Base-by-base conservation (phyloP, 2,113 vertebrate species). In the Cyprinodon brontotheroides region DNA sequence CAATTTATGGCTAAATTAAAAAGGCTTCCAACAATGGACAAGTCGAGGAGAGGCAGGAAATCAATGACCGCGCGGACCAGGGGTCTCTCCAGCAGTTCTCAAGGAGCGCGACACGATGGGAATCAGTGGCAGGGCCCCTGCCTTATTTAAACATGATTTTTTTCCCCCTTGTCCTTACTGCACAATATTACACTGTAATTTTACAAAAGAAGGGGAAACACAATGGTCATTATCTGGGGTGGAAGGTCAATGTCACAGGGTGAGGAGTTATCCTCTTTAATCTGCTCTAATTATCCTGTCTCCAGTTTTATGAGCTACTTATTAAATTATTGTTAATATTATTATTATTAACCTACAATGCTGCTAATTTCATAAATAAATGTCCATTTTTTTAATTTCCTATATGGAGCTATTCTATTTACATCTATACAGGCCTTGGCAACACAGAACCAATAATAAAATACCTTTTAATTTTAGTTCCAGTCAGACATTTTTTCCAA, bases 1-100 rank as follows among this genome's bases (percentile, higher is more conserved):
- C 96, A 97, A 99, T 98, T 98, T 98, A 97, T 98, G 95, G 96
- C 96, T 96, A 97, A 98, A 98, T 97, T 96, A 96, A 97, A 97
- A 96, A 94, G 94, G 79, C 72, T 93, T 92, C 91, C 94, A 94
- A 96, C 95, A 96, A 97, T 96, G 95, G 95, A 93, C 92, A 92
- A 95, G 94, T 90, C 89, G 91, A 93, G 95, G 93, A 93, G 94
- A 94, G 95, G 94, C 96, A 96, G 95, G 95, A 96, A 96, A 96
- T 95, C 95, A 94, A 95, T 95, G 95, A 91, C 86, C 93, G 91
- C 78, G 92, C 92, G 92, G 94, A 95, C 90, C 93, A 22, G 92
- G 92, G 93, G 92, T 87, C 91, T 92, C 89, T 86, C 86, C 85
- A 83, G 43, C 89, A 89, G 95, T 96, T 97, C 96, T 95, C 96